These are phyloP conservation scores for Oreocharis arfaki DNA, from an alignment of 2,113 vertebrate genomes.

Conservation along the genomic window DNA sequence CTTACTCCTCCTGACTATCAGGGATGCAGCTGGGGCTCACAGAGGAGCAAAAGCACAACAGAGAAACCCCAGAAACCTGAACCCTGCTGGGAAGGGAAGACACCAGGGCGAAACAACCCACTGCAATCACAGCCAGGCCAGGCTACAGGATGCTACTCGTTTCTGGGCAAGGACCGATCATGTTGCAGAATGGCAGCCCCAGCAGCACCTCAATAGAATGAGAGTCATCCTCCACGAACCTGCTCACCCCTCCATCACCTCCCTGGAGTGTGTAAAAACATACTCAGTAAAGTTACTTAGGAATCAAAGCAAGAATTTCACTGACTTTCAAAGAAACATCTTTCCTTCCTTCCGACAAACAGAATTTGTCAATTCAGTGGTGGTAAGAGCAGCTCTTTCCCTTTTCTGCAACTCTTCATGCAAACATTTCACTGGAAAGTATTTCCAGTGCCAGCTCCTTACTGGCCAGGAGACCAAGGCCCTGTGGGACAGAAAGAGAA, in stretches of 20 bases:
- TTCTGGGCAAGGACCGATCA: neutral
- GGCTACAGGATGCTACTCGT: neutral
- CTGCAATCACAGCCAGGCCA: neutral
- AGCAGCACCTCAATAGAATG: neutral
- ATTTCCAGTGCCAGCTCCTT: neutral
- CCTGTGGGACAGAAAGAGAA: rapidly evolving
- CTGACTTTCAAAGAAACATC: neutral
- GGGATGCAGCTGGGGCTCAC: neutral
- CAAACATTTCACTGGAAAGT: neutral
- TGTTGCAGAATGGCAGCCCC: rapidly evolving
- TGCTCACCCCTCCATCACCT: neutral
- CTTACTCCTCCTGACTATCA: neutral
- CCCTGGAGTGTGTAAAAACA: neutral
- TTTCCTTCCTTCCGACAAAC: neutral
- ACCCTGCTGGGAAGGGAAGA: neutral
- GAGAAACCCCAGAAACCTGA: neutral
- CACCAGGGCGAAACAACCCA: rapidly evolving
- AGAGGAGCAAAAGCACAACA: no score
- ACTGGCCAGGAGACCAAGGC: neutral
- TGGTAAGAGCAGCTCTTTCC: neutral
- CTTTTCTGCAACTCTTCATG: neutral
- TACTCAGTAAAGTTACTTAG: neutral
- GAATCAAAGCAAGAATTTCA: neutral
- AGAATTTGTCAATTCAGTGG: neutral
- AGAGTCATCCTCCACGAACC: neutral